phyloP scores from a whole-genome alignment of 2,888 invertebrate genomes.

The Drosophila affinis region DNA sequence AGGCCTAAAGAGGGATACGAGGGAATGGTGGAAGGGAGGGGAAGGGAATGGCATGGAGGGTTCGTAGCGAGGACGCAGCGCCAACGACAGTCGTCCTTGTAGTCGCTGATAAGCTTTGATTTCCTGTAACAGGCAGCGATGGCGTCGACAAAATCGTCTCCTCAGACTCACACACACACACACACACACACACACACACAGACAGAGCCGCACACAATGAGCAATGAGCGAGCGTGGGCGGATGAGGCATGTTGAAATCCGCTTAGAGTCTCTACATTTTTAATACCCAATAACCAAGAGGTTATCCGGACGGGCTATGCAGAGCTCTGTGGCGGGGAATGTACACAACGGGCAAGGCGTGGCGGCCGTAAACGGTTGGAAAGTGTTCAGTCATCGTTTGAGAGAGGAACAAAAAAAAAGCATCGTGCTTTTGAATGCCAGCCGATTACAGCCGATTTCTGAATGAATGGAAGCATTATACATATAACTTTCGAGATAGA shows the following conservation, averaged over 20 bases:
- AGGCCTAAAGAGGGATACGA: constrained; percentile 34
- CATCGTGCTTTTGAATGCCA: no score
- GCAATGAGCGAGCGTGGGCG: constrained; percentile 30
- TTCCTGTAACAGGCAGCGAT: constrained; percentile 46
- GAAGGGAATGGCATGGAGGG: not conserved
- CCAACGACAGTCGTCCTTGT: constrained; percentile 52
- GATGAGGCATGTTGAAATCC: constrained; percentile 47
- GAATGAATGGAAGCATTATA: not conserved
- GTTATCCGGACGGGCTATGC: constrained; percentile 23
- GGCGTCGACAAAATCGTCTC: constrained; percentile 49
- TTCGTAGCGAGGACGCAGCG: constrained; percentile 13
- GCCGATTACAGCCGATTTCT: no score
- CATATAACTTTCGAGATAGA: not conserved
- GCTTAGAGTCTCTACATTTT: constrained; percentile 45
- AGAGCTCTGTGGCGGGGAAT: not conserved
- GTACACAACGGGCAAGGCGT: not conserved
- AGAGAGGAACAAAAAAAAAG: no score
- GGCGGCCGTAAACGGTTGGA: not conserved
- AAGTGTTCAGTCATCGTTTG: no score
- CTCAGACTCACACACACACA: constrained; percentile 24
- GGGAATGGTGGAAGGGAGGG: not conserved
- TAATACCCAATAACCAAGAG: constrained; percentile 40
- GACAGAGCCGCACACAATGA: constrained; percentile 4
- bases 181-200: constrained; percentile 1
- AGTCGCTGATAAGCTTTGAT: constrained; percentile 56